These are phyloP conservation scores for Loriculus beryllinus DNA, from an alignment of 2,797 vertebrate genomes.

Conservation along the genomic window DNA sequence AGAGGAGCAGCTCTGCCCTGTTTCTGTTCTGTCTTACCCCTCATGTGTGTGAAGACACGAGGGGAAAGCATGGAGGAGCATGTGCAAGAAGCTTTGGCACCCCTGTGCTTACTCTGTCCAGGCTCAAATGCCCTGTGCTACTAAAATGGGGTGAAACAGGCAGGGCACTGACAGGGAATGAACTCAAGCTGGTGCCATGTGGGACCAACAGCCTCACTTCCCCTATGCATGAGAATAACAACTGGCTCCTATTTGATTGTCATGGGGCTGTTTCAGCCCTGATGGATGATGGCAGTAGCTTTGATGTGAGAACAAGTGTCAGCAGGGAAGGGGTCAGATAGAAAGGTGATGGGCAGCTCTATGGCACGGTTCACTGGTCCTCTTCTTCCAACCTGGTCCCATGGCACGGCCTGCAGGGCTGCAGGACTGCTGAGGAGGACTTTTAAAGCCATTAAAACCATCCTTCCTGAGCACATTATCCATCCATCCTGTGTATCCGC, in stretches of 20 bases:
- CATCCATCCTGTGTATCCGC: neutral
- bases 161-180: neutral
- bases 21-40: neutral
- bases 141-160: neutral
- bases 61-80: neutral
- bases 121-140: neutral
- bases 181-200: neutral
- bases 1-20: neutral
- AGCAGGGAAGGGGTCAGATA: neutral
- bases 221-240: neutral
- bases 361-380: rapidly evolving
- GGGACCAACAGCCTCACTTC: neutral
- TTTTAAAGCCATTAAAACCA: neutral
- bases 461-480: neutral
- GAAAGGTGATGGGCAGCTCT: neutral
- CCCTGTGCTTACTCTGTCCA: rapidly evolving
- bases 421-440: neutral
- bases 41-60: rapidly evolving
- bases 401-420: neutral
- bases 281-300: neutral
- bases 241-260: neutral
- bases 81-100: neutral
- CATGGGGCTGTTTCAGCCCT: neutral
- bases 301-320: neutral
- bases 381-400: neutral